phyloP scores from a whole-genome alignment of 2,888 invertebrate genomes.

The Dioctria rufipes region DNA sequence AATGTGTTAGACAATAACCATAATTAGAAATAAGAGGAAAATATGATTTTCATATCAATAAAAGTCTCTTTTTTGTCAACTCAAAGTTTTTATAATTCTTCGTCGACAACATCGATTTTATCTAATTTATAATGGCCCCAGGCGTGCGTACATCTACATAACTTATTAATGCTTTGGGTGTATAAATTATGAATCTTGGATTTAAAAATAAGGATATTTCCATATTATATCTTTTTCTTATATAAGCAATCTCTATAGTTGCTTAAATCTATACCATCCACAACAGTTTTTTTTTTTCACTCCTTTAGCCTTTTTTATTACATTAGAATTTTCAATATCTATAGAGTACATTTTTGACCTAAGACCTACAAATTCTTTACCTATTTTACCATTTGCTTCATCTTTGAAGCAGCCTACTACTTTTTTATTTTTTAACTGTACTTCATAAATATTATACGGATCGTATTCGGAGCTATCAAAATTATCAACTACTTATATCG shows the following conservation, averaged over 20 bases:
- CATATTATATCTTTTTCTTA: conserved; percentile 12
- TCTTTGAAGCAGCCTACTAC: conserved; percentile 58
- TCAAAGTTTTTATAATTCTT: too few relatives aligned
- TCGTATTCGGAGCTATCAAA: conserved; percentile 66
- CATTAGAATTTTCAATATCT: background rate
- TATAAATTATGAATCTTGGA: too few relatives aligned
- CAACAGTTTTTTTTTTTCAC: too few relatives aligned
- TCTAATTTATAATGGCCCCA: too few relatives aligned
- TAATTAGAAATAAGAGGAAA: too few relatives aligned
- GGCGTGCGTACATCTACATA: too few relatives aligned
- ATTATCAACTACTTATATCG: conserved; percentile 41
- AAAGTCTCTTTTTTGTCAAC: too few relatives aligned
- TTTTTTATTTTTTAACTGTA: conserved; percentile 56
- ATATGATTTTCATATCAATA: too few relatives aligned
- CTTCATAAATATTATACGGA: conserved; percentile 61
- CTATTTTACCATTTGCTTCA: conserved; percentile 50
- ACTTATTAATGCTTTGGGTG: too few relatives aligned
- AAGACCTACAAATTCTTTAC: conserved; percentile 54
- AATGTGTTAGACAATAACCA: too few relatives aligned
- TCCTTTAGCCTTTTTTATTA: conserved; percentile 49
- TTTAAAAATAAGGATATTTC: too few relatives aligned
- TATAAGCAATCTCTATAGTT: conserved; percentile 10
- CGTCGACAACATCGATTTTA: too few relatives aligned
- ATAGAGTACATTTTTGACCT: conserved; percentile 54
- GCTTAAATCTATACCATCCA: background rate